These are phyloP conservation scores for Cercopithecus neglectus DNA, from an alignment of 2,797 vertebrate genomes.

Conservation along the genomic window DNA sequence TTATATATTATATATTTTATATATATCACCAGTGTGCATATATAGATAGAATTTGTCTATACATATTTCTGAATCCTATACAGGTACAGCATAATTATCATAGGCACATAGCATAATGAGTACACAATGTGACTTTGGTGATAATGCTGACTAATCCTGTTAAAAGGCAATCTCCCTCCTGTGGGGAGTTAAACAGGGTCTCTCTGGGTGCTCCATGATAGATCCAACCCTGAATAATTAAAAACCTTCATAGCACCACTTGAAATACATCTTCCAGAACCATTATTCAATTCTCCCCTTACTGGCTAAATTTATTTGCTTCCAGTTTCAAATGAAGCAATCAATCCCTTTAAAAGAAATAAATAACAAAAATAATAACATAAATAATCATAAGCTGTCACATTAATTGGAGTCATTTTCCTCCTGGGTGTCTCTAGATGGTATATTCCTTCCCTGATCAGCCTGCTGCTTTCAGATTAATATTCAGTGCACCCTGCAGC, in stretches of 20 bases:
- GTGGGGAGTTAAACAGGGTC: conserved; percentile 26
- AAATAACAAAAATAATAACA: conserved; percentile 38
- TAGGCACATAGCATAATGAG: background rate
- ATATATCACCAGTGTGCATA: background rate
- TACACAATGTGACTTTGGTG: conserved; percentile 15
- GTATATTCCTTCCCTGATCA: background rate
- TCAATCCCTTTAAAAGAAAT: conserved; percentile 35
- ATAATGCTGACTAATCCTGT: conserved; percentile 37
- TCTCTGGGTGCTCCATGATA: background rate
- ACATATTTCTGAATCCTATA: background rate
- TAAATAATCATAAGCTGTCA: conserved; percentile 60
- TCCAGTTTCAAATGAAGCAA: conserved; percentile 54
- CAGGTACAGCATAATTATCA: background rate
- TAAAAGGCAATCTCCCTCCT: conserved; percentile 53
- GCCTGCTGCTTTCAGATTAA: conserved; percentile 50
- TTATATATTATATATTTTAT: background rate
- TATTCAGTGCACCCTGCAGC: background rate
- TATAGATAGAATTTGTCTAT: background rate
- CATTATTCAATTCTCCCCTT: conserved; percentile 13
- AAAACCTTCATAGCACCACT: conserved; percentile 38
- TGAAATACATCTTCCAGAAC: conserved; percentile 53
- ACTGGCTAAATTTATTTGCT: conserved; percentile 42
- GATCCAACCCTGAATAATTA: conserved; percentile 56
- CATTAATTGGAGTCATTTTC: conserved; percentile 43
- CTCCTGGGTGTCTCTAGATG: background rate